Conservation (phyloP, 2,888 invertebrate genomes). For the Amaurobius ferox region DNA sequence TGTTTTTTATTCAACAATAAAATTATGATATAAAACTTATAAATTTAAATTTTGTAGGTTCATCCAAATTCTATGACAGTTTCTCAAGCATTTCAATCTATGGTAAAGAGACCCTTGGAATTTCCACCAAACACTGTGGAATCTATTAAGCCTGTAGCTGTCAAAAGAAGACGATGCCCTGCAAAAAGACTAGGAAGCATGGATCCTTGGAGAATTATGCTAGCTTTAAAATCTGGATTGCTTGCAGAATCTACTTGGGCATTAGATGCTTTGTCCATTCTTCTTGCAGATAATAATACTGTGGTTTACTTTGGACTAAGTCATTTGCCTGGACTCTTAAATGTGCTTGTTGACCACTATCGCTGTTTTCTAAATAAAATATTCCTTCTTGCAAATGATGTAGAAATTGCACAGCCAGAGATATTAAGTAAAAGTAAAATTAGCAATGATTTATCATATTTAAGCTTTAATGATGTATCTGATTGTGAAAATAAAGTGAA, state of each 20-base stretch:
- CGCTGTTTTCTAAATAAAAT: conserved; percentile 78
- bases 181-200: conserved; percentile 91
- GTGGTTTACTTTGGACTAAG: conserved; percentile 94
- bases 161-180: conserved; percentile 89
- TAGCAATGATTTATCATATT: conserved; percentile 77
- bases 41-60: conserved; percentile 61
- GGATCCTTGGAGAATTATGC: conserved; percentile 98
- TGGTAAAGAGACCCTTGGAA: conserved; percentile 84
- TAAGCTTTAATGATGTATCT: not conserved
- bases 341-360: conserved; percentile 94
- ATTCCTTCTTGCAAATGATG: conserved; percentile 59
- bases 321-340: conserved; percentile 94
- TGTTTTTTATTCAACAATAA: no score
- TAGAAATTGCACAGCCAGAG: conserved; percentile 67
- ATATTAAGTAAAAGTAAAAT: conserved; percentile 76
- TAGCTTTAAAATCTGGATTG: conserved; percentile 97
- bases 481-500: conserved; percentile 70
- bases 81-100: conserved; percentile 27
- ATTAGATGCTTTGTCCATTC: conserved; percentile 95
- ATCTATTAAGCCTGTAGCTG: conserved; percentile 90
- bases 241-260: conserved; percentile 98
- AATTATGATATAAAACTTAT: no score
- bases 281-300: conserved; percentile 95
- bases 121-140: conserved; percentile 97
- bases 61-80: conserved; percentile 31